Conservation (phyloP, 1,140 invertebrate species). For the Caerostris extrusa region DNA sequence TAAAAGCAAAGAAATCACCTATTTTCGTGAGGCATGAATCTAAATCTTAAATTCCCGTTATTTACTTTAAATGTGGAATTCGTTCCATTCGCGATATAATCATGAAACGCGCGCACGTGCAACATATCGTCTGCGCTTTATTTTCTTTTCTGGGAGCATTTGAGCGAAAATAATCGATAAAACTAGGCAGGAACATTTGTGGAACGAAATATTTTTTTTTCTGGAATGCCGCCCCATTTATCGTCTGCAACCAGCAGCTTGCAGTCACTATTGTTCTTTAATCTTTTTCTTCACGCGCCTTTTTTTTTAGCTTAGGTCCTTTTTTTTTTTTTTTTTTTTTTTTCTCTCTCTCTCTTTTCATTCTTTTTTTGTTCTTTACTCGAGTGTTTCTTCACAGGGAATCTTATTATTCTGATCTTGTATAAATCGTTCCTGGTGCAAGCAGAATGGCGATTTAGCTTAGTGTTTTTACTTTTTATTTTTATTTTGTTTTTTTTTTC, state of each 20-base stretch:
- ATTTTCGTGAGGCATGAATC: not conserved
- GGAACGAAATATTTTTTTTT: slow-evolving; percentile 51
- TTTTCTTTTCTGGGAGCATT: not conserved
- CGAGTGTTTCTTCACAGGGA: slow-evolving; percentile 66
- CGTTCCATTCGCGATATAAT: slow-evolving; percentile 1
- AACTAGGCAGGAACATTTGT: slow-evolving; percentile 65
- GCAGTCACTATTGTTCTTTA: slow-evolving; percentile 76
- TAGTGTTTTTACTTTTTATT: slow-evolving; percentile 49
- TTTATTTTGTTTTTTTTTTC: slow-evolving; percentile 6
- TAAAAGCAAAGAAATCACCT: too few relatives aligned
- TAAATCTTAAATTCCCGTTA: slow-evolving; percentile 38
- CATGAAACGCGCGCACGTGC: slow-evolving; percentile 59
- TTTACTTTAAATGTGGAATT: slow-evolving; percentile 33
- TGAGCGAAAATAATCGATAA: slow-evolving; percentile 72
- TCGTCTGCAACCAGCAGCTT: slow-evolving; percentile 70
- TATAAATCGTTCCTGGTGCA: slow-evolving; percentile 69
- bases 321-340: not conserved
- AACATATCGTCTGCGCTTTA: slow-evolving; percentile 38
- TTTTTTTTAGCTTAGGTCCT: slow-evolving; percentile 12
- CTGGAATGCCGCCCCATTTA: slow-evolving; percentile 55
- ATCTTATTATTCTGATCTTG: slow-evolving; percentile 75
- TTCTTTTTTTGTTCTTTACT: not conserved
- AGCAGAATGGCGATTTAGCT: slow-evolving; percentile 68
- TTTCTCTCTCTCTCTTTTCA: not conserved
- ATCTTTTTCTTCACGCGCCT: slow-evolving; percentile 71